Evolutionary conservation across 2,797 vertebrate species (phyloP).

Genomic region (Calcarius lapponicus): DNA sequence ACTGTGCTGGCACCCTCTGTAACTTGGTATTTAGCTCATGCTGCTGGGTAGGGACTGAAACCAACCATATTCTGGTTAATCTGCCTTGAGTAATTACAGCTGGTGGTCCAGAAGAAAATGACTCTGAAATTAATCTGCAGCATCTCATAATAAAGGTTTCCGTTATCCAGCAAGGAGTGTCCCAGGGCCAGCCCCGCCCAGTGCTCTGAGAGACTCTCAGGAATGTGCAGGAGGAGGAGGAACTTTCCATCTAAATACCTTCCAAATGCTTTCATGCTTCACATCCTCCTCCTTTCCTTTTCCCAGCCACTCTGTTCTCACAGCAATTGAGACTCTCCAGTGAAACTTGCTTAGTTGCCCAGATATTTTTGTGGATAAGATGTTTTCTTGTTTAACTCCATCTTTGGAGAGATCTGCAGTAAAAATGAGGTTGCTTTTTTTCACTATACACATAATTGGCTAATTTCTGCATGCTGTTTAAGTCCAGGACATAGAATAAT

Average conservation of each 20-base stretch:
- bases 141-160: conserved; percentile 35
- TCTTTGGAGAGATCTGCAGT: not conserved
- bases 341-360: not conserved
- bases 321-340: not conserved
- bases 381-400: not conserved
- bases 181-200: not conserved
- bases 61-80: conserved; percentile 50
- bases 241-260: conserved; percentile 1
- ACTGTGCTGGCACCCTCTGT: not conserved
- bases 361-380: not conserved
- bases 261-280: not conserved
- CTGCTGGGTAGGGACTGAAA: conserved; percentile 34
- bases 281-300: not conserved
- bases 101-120: conserved; percentile 52
- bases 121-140: conserved; percentile 54
- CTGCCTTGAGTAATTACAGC: conserved; percentile 51
- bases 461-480: not conserved
- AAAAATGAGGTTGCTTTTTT: not conserved
- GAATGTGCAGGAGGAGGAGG: conserved; percentile 34
- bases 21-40: conserved; percentile 2
- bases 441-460: not conserved
- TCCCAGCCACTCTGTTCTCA: not conserved
- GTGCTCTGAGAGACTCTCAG: not conserved
- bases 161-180: not conserved
- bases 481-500: not conserved